These are phyloP conservation scores for Dinoponera quadriceps DNA, from an alignment of 1,140 invertebrate genomes.

Conservation along the genomic window DNA sequence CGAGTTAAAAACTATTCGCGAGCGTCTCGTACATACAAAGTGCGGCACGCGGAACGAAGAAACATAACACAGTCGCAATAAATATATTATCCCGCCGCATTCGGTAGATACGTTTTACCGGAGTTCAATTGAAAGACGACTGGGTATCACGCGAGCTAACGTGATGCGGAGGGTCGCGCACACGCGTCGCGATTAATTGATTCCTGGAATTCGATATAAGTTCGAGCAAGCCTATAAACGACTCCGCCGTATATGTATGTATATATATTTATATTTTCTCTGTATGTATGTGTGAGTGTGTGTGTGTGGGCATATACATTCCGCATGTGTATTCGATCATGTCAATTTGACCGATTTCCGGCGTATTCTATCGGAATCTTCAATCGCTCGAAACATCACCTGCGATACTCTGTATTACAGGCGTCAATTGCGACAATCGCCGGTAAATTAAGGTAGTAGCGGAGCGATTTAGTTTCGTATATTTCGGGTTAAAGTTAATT, in stretches of 20 bases:
- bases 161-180: conserved; percentile 64
- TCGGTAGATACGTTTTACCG: conserved; percentile 72
- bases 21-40: conserved; percentile 37
- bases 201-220: conserved; percentile 63
- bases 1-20: conserved; percentile 53
- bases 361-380: conserved; percentile 10
- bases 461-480: background rate
- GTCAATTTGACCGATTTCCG: conserved; percentile 21
- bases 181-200: conserved; percentile 72
- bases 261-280: too few species aligned
- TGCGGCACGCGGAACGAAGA: background rate
- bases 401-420: background rate
- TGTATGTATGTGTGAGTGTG: too few species aligned
- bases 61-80: conserved; percentile 21
- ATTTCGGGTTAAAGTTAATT: background rate
- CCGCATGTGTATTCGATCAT: too few species aligned
- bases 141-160: conserved; percentile 74
- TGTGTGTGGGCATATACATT: too few species aligned
- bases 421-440: background rate
- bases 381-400: conserved; percentile 15
- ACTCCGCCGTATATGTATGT: conserved; percentile 20
- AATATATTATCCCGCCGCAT: conserved; percentile 70
- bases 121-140: conserved; percentile 74
- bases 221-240: conserved; percentile 55
- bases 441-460: conserved; percentile 1